These are phyloP conservation scores for Oryzias dopingdopingensis DNA, from an alignment of 2,797 vertebrate genomes.

Conservation along the genomic window DNA sequence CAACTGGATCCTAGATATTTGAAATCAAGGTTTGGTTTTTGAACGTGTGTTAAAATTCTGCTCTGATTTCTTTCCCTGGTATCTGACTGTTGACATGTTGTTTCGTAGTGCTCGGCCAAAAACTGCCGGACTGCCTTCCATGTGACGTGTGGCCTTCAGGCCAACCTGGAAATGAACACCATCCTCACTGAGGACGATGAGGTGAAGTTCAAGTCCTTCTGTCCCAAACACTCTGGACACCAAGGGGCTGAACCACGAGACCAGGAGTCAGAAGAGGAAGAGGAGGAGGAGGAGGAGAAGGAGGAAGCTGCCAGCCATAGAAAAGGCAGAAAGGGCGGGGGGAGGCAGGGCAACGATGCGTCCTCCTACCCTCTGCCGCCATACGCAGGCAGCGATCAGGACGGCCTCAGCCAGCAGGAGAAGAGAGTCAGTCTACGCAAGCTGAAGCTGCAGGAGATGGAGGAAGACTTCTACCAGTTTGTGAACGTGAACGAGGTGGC, in stretches of 20 bases:
- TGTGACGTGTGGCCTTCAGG: conserved; percentile 92
- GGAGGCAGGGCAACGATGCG: conserved; percentile 54
- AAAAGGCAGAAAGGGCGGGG: conserved; percentile 58
- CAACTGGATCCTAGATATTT: too few species aligned
- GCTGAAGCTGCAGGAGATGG: conserved; percentile 93
- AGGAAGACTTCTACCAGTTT: conserved; percentile 92
- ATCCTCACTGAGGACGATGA: conserved; percentile 93
- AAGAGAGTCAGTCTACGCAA: conserved; percentile 87
- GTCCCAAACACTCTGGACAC: conserved; percentile 87
- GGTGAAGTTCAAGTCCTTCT: conserved; percentile 98
- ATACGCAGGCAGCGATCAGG: background rate
- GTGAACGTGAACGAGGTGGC: conserved; percentile 85
- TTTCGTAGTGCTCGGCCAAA: conserved; percentile 90
- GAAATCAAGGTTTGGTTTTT: too few species aligned
- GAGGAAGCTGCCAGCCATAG: conserved; percentile 50
- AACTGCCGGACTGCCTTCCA: conserved; percentile 97
- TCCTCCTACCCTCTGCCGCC: conserved; percentile 28
- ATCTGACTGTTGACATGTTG: background rate
- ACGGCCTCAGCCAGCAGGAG: conserved; percentile 74
- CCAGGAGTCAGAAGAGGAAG: conserved; percentile 46
- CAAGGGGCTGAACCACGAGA: conserved; percentile 53
- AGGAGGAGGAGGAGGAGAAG: conserved; percentile 71
- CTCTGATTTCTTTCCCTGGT: too few species aligned
- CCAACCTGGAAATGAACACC: conserved; percentile 92
- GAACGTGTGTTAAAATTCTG: too few species aligned